phyloP scores from a whole-genome alignment of 2,113 vertebrate species.

The Condylura cristata region DNA sequence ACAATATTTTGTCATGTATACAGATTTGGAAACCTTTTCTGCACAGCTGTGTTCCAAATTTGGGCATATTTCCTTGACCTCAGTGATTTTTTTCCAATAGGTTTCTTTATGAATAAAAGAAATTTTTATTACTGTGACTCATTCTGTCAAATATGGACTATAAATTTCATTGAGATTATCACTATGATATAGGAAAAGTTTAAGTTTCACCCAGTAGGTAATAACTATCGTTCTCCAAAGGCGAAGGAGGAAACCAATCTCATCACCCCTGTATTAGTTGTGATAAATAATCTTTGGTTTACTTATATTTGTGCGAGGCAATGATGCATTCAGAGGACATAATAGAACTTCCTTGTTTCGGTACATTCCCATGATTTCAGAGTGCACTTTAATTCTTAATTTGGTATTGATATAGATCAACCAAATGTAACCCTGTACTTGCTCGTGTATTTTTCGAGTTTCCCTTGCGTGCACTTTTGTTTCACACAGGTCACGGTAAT shows the following conservation, averaged over 20 bases:
- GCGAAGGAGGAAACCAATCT: slow-evolving; percentile 23
- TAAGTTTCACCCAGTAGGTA: slow-evolving; percentile 4
- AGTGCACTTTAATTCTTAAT: slow-evolving; percentile 64
- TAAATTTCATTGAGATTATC: slow-evolving; percentile 50
- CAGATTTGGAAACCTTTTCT: slow-evolving; percentile 78
- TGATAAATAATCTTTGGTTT: slow-evolving; percentile 71
- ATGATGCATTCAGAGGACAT: slow-evolving; percentile 66
- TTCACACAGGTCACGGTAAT: not conserved
- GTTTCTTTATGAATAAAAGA: slow-evolving; percentile 53
- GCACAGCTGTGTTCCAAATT: slow-evolving; percentile 82
- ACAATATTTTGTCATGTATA: slow-evolving; percentile 54
- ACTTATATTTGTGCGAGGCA: slow-evolving; percentile 68
- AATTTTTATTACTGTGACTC: slow-evolving; percentile 37
- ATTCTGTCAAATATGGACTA: slow-evolving; percentile 38
- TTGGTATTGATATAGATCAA: slow-evolving; percentile 61
- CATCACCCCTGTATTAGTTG: slow-evolving; percentile 59
- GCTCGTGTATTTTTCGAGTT: not conserved
- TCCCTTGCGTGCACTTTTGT: slow-evolving; percentile 28
- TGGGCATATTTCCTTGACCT: slow-evolving; percentile 77
- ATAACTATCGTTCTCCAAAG: slow-evolving; percentile 45
- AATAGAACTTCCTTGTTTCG: slow-evolving; percentile 69
- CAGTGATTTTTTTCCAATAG: not conserved
- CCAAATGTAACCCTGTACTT: slow-evolving; percentile 43
- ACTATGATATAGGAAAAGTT: not conserved
- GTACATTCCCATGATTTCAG: slow-evolving; percentile 63